These are phyloP conservation scores for Sinopyrophorus schimmeli DNA, from an alignment of 2,888 invertebrate genomes.

Conservation along the genomic window DNA sequence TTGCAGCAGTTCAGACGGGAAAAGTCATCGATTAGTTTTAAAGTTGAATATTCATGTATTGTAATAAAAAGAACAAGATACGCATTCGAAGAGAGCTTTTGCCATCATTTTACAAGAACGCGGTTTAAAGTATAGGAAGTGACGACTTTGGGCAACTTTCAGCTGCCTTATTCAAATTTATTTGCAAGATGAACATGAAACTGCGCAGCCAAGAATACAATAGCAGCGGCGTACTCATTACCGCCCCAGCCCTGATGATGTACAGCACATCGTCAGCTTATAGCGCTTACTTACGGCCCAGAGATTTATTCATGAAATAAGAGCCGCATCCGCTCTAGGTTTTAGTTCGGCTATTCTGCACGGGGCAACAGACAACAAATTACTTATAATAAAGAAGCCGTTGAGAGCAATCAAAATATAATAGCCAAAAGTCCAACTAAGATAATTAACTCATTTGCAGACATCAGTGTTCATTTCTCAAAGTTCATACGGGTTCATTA, in stretches of 20 bases:
- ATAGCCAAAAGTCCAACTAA: slow-evolving; percentile 48
- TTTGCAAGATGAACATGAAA: slow-evolving; percentile 29
- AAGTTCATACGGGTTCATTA: slow-evolving; percentile 57
- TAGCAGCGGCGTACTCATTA: slow-evolving; percentile 26
- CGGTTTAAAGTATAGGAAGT: slow-evolving; percentile 14
- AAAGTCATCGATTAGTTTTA: too few relatives aligned
- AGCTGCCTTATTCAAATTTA: slow-evolving; percentile 26
- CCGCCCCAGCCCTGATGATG: slow-evolving; percentile 38
- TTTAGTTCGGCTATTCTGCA: slow-evolving; percentile 25
- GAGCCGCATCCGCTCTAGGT: slow-evolving; percentile 37
- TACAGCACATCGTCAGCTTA: slow-evolving; percentile 43
- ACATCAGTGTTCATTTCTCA: slow-evolving; percentile 54
- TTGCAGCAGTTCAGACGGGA: too few relatives aligned
- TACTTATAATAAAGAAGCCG: slow-evolving; percentile 46
- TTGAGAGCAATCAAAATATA: slow-evolving; percentile 49
- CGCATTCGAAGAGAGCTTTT: slow-evolving; percentile 15
- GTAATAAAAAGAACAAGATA: slow-evolving; percentile 24
- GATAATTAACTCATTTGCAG: slow-evolving; percentile 56
- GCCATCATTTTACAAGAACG: slow-evolving; percentile 20
- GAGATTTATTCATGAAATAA: slow-evolving; percentile 43
- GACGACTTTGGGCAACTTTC: slow-evolving; percentile 11
- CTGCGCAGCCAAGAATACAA: slow-evolving; percentile 24
- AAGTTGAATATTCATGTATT: slow-evolving; percentile 29
- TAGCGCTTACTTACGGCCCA: slow-evolving; percentile 37
- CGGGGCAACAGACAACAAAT: slow-evolving; percentile 41